These are phyloP conservation scores for Panzeria rudis DNA, from an alignment of 2,888 invertebrate species.

Conservation along the genomic window DNA sequence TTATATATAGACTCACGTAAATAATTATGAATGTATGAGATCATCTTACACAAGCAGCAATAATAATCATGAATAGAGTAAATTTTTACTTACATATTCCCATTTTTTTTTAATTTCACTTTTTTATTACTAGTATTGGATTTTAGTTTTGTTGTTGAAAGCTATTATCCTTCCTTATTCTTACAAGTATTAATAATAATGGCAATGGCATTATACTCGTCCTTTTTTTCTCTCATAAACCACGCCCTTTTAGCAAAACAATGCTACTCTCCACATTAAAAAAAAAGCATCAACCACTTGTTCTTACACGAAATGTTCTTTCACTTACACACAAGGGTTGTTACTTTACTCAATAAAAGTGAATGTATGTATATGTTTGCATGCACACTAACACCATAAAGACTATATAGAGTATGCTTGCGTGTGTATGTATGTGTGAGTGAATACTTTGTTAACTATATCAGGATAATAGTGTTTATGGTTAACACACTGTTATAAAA, in stretches of 20 bases:
- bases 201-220: constrained; percentile 64
- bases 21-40: constrained; percentile 54
- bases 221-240: constrained; percentile 64
- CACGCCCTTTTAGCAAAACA: constrained; percentile 68
- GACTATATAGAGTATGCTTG: not conserved
- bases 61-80: constrained; percentile 71
- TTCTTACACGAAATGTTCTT: constrained; percentile 76
- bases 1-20: not conserved
- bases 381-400: constrained; percentile 22
- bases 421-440: constrained; percentile 45
- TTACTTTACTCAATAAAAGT: constrained; percentile 57
- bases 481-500: constrained; percentile 62
- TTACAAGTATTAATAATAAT: constrained; percentile 62
- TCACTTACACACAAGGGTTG: constrained; percentile 72
- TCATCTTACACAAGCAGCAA: constrained; percentile 45
- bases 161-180: constrained; percentile 72
- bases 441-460: constrained; percentile 36
- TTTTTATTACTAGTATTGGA: constrained; percentile 43
- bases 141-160: constrained; percentile 56
- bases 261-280: constrained; percentile 36
- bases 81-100: constrained; percentile 41
- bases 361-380: constrained; percentile 5
- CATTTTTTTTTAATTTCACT: constrained; percentile 26
- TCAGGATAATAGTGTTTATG: constrained; percentile 60
- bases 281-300: constrained; percentile 77